Base-by-base conservation (phyloP, 1,140 invertebrate species). In the Ephestia elutella region DNA sequence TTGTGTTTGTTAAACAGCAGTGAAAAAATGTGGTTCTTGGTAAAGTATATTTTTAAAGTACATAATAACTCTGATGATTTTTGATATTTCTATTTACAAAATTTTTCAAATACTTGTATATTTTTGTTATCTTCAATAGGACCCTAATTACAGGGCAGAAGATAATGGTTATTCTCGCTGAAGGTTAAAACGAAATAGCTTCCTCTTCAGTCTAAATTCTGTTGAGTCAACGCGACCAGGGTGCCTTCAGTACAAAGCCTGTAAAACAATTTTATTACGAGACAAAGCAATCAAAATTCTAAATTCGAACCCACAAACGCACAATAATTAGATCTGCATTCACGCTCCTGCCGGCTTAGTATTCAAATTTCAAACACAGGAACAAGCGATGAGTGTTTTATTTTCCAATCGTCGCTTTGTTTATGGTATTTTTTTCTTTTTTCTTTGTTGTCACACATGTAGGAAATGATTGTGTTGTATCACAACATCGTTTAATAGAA, bases 301-400 rank as follows among this genome's bases (percentile, higher is more conserved):
- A 78, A 78, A 73, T 73, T 71, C n/a, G 70, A 75, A 71, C 68
- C 68, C 64, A 44, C 38, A 44, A n/a, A 44, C 62, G 66, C 64
- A 77, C 78, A 80, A n/a, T n/a, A n/a, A 78, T 80, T 78, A 78
- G 71, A 67, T n/a, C 59, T 62, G 70, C 68, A 71, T 73, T 82
- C 78, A 81, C 80, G 75, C 79, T 78, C 78, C 71, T 68, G 61
- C 76, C n/a, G n/a, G 68, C 70, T 86, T 81, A n/a, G 78, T 86
- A 84, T 82, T 84, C 72, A 84, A 82, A 81, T 80, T 79, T 76
- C 66, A 69, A 78, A 73, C 67, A 49, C 54, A 58, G 58, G 59
- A 60, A 70, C 60, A 68, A 66, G 63, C 57, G 64, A 65, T 57
- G 65, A 63, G 55, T 70, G 48, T 70, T 68, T 70, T 48, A 48